Conservation (phyloP, 1,140 invertebrate species). For the Drosophila azteca region DNA sequence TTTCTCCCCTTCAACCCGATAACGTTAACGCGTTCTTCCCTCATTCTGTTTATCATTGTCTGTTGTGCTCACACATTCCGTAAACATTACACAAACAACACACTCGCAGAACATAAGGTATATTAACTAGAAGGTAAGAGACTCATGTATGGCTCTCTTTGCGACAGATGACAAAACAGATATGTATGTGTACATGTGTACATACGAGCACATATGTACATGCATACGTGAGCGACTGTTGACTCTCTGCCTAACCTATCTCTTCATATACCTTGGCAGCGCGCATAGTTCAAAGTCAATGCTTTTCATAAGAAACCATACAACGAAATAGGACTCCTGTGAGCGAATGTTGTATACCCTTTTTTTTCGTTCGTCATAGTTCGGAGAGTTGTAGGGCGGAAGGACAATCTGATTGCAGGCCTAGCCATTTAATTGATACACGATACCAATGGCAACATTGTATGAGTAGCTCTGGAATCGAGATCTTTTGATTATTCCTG, state of each 20-base stretch:
- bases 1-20: neutral
- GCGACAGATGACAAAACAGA: too few species aligned
- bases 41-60: slow-evolving; percentile 60
- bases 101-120: neutral
- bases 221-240: too few species aligned
- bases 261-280: slow-evolving; percentile 7
- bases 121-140: too few species aligned
- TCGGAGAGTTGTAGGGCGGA: neutral
- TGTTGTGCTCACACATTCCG: slow-evolving; percentile 80
- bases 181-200: too few species aligned
- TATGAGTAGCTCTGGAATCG: too few species aligned
- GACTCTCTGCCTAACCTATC: too few species aligned
- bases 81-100: slow-evolving; percentile 69
- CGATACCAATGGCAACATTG: too few species aligned
- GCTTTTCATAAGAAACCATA: slow-evolving; percentile 43
- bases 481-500: too few species aligned
- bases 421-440: too few species aligned
- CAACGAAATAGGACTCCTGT: neutral
- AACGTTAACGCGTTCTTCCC: neutral
- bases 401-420: too few species aligned
- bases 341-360: neutral
- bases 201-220: too few species aligned
- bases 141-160: too few species aligned
- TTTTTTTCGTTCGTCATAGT: neutral
- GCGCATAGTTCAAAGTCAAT: slow-evolving; percentile 72